Evolutionary conservation across 2,113 vertebrate species (phyloP).

Genomic region (Daubentonia madagascariensis): DNA sequence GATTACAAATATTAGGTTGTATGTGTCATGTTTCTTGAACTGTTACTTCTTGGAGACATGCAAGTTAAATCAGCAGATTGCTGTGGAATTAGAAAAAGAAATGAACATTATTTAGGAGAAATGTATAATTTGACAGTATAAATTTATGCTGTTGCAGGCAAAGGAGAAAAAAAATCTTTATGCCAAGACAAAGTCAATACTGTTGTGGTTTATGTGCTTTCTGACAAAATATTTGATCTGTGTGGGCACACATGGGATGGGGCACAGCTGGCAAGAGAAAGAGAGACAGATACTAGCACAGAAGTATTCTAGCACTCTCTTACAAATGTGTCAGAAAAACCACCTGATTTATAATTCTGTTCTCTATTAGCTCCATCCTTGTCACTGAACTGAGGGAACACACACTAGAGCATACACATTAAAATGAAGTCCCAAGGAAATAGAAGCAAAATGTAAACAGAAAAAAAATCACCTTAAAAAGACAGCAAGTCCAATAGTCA

Average conservation of each 20-base stretch:
- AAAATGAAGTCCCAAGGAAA: conserved; percentile 34
- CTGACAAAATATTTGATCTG: conserved; percentile 35
- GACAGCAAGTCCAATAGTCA: background rate
- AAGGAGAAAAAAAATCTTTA: conserved; percentile 19
- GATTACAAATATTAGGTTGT: conserved; percentile 84
- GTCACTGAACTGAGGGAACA: background rate
- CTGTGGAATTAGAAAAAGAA: conserved; percentile 67
- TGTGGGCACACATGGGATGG: background rate
- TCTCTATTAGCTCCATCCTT: background rate
- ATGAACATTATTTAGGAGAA: background rate
- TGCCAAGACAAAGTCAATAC: background rate
- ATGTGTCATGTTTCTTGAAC: conserved; percentile 76
- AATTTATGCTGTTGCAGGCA: background rate
- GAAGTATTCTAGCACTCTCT: background rate
- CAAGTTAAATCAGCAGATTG: conserved; percentile 91
- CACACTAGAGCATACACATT: background rate
- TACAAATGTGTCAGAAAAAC: background rate
- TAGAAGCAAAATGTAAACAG: background rate
- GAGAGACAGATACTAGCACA: background rate
- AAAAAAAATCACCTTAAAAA: background rate
- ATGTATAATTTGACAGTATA: background rate
- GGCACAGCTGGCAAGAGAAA: background rate
- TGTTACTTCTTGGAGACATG: conserved; percentile 84
- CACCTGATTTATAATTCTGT: background rate
- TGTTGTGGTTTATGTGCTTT: background rate